Base-by-base conservation (phyloP, 2,888 invertebrate species). In the Tenodera sinensis region DNA sequence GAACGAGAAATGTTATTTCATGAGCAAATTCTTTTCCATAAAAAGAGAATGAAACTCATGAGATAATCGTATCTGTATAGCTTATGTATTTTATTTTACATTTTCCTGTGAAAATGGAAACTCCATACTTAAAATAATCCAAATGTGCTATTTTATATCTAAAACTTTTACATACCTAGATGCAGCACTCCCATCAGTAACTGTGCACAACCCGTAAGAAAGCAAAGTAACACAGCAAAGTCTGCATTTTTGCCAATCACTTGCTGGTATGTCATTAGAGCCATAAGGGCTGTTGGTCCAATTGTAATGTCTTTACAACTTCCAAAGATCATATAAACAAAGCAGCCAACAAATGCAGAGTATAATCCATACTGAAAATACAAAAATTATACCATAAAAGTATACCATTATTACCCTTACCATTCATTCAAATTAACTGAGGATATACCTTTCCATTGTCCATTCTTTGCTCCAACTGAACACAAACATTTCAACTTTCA, bases 271-370 rank as follows among this genome's bases (percentile, higher is more conserved):
- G 98, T 98, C 97, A 99, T 97, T 71, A 99, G 95, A 0, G 98
- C 97, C 95, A 99, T 96, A 89, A 98, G 95, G 9, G 99, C 98
- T 0, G 98, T 98, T 4, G 99, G 98, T 15, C 99, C 97, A 90
- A 97, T 96, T 7, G 97, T 97, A 89, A 97, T 97, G 92, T 97
- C 97, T 91, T 97, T 97, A 92, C 97, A 97, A 87, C 98, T 98
- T 34, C 99, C 99, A 91, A 99, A 96, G 90, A 98, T 93, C 86
- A 97, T 96, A 94, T 99, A 99, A 81, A 99, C 95, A 93, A 99
- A 97, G 92, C 98, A 98, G 3, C 98, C 98, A 93, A 98, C 95
- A 93, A 99, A 99, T 1, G 98, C 97, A 0, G 98, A 98, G 94
- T 99, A 99, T 87, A 99, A 95, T 3, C 99, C 99, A 94, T 98